A percentile compares a stretch with the other conserved stretches of the same genome.
phyloP scores from a whole-genome alignment of 2,797 vertebrate species.

The Onychomys torridus region DNA sequence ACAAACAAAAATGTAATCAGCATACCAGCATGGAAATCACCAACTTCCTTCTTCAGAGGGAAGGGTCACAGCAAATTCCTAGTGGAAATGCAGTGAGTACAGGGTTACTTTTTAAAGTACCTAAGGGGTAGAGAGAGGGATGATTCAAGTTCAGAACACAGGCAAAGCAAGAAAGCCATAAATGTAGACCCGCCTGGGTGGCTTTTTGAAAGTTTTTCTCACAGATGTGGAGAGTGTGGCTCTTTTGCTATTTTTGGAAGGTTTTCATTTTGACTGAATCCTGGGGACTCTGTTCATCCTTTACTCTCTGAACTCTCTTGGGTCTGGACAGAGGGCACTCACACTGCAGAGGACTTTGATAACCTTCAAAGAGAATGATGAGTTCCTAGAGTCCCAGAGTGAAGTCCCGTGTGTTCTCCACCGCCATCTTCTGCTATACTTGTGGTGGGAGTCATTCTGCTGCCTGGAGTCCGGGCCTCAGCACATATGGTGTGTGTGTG shows the following conservation, averaged over 20 bases:
- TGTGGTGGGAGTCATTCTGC: not conserved
- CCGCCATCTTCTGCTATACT: not conserved
- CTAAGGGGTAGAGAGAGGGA: constrained; percentile 67
- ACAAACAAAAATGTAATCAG: not conserved
- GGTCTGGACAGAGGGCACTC: not conserved
- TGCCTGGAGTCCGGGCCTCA: not conserved
- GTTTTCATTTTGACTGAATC: constrained; percentile 71
- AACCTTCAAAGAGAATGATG: not conserved
- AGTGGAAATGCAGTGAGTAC: constrained; percentile 77
- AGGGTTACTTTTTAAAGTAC: constrained; percentile 80
- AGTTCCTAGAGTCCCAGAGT: not conserved
- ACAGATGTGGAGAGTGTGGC: constrained; percentile 29
- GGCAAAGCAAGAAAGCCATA: constrained; percentile 60
- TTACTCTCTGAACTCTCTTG: constrained; percentile 37
- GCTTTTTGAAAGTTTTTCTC: constrained; percentile 57
- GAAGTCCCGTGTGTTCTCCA: not conserved
- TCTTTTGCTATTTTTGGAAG: constrained; percentile 63
- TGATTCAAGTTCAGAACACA: constrained; percentile 75
- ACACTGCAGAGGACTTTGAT: constrained; percentile 19
- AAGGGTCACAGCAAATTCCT: constrained; percentile 76
- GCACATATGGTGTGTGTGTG: not conserved
- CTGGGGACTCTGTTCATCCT: constrained; percentile 33
- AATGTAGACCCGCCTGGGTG: constrained; percentile 68
- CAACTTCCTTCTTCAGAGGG: constrained; percentile 50
- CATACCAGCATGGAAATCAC: constrained; percentile 4